These are phyloP conservation scores for Taxidea taxus DNA, from an alignment of 2,113 vertebrate species.

Conservation along the genomic window DNA sequence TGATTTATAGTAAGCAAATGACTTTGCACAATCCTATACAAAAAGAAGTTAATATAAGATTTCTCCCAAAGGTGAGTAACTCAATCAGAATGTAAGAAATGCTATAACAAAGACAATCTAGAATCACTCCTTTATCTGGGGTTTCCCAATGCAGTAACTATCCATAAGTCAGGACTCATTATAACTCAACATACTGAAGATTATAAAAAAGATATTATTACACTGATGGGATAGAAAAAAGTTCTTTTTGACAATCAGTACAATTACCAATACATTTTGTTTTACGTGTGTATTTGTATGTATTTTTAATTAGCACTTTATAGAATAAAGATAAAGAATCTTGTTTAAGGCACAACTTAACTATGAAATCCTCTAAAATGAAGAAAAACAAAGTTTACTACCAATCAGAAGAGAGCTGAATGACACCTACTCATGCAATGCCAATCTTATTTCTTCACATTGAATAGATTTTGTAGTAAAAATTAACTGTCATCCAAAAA, in stretches of 20 bases:
- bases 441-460: background rate
- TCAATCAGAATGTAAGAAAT: constrained; percentile 67
- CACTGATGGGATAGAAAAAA: background rate
- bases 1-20: constrained; percentile 65
- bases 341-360: background rate
- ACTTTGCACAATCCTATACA: constrained; percentile 72
- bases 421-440: constrained; percentile 29
- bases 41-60: constrained; percentile 66
- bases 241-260: background rate
- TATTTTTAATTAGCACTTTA: constrained; percentile 43
- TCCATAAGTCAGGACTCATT: constrained; percentile 34
- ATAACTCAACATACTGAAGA: constrained; percentile 46
- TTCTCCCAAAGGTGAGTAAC: constrained; percentile 61
- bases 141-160: constrained; percentile 45
- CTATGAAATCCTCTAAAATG: constrained; percentile 50
- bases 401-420: constrained; percentile 47
- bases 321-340: constrained; percentile 48
- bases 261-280: background rate
- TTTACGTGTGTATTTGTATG: background rate
- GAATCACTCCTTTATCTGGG: constrained; percentile 22
- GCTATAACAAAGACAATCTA: constrained; percentile 21
- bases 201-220: constrained; percentile 8
- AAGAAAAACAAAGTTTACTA: constrained; percentile 65
- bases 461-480: constrained; percentile 24
- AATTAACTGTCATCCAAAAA: constrained; percentile 8